Conservation (phyloP, 2,888 invertebrate genomes). For the Leptinotarsa haldemani region DNA sequence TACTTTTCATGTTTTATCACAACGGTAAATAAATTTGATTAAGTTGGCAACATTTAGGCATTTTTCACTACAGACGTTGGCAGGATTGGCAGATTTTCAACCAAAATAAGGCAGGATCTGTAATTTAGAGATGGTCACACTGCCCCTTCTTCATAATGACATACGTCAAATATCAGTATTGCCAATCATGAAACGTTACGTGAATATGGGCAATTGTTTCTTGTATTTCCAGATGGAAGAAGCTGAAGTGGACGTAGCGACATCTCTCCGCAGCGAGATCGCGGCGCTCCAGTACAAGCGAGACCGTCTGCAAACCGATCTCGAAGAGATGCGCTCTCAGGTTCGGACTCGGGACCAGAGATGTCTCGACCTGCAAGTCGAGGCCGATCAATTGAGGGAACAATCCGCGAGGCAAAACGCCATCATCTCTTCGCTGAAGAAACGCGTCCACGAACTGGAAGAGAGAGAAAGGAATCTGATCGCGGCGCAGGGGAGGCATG, state of each 20-base stretch:
- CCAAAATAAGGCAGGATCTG: too few species aligned
- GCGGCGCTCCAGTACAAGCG: slow-evolving; percentile 87
- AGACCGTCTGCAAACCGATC: slow-evolving; percentile 82
- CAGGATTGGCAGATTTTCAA: too few species aligned
- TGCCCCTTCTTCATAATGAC: too few species aligned
- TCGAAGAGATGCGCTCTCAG: slow-evolving; percentile 73
- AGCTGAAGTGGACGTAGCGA: slow-evolving; percentile 74
- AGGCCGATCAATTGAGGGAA: slow-evolving; percentile 82
- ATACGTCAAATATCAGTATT: too few species aligned
- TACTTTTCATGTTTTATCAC: too few species aligned
- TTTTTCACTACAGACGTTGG: too few species aligned
- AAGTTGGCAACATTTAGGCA: too few species aligned
- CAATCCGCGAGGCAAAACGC: slow-evolving; percentile 87
- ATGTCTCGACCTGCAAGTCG: slow-evolving; percentile 81
- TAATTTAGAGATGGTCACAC: too few species aligned
- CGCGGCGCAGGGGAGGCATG: slow-evolving; percentile 71
- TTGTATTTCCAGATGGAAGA: slow-evolving; percentile 69
- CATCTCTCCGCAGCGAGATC: slow-evolving; percentile 83
- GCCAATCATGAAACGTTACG: too few species aligned
- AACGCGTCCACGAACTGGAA: slow-evolving; percentile 82
- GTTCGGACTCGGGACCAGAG: slow-evolving; percentile 79
- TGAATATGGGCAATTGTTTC: background rate
- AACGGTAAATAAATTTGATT: too few species aligned
- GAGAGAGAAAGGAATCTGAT: slow-evolving; percentile 80
- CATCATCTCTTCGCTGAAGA: slow-evolving; percentile 82